Percentiles rank a stretch among this genome's conserved stretches.
These are phyloP conservation scores for Ephialtes manifestator DNA, from an alignment of 2,888 invertebrate species.

Conservation along the genomic window DNA sequence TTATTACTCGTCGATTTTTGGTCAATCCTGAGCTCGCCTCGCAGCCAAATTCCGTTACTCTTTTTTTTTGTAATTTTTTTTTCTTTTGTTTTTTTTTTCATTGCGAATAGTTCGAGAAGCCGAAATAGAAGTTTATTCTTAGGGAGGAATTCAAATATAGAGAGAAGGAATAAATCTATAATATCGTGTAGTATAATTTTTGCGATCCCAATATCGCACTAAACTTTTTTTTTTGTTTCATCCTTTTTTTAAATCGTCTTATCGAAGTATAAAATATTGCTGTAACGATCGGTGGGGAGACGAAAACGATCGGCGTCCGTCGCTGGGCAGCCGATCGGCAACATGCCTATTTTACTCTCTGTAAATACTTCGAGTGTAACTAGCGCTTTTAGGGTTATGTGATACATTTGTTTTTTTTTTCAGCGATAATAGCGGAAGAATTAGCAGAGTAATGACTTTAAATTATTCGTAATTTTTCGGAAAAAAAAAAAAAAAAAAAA, in stretches of 20 bases:
- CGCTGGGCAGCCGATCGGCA: conserved; percentile 36
- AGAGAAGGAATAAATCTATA: conserved; percentile 62
- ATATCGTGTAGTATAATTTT: conserved; percentile 42
- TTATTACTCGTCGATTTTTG: conserved; percentile 62
- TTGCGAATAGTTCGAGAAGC: conserved; percentile 57
- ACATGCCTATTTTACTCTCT: conserved; percentile 38
- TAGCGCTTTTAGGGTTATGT: conserved; percentile 37
- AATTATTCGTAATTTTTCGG: neutral
- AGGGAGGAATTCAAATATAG: conserved; percentile 64
- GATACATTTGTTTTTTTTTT: neutral
- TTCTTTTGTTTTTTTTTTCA: conserved; percentile 5
- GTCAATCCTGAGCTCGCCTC: conserved; percentile 62
- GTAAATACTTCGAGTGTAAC: conserved; percentile 45
- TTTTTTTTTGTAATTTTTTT: neutral
- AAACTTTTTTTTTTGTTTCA: conserved; percentile 17
- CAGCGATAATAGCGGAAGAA: neutral
- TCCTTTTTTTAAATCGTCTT: conserved; percentile 32
- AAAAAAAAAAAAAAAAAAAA: conserved; percentile 38
- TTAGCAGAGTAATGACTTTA: neutral
- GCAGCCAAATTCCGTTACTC: conserved; percentile 41
- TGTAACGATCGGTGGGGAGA: conserved; percentile 57
- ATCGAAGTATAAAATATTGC: conserved; percentile 70
- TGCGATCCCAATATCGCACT: conserved; percentile 58
- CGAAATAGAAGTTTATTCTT: conserved; percentile 63
- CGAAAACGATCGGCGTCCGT: conserved; percentile 47